Conservation (phyloP, 2,888 invertebrate species). For the Hermaeophaga mercurialis region DNA sequence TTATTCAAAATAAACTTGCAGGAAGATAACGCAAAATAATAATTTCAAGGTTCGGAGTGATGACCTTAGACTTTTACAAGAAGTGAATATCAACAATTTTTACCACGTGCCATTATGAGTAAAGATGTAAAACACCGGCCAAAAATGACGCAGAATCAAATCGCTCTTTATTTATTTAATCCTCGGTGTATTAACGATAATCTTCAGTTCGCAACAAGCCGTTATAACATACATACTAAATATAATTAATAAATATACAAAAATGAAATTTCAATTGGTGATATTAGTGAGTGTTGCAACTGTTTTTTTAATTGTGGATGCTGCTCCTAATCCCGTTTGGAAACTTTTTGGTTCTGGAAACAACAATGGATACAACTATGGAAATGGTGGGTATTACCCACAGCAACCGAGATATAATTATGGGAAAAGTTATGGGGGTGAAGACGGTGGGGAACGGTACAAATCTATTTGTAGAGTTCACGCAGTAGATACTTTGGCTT, state of each 20-base stretch:
- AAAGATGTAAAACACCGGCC: neutral
- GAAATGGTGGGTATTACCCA: neutral
- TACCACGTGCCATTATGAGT: neutral
- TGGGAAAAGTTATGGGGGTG: neutral
- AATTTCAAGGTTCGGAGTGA: neutral
- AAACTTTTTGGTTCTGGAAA: neutral
- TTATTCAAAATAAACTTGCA: neutral
- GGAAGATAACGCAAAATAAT: neutral
- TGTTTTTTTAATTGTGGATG: neutral
- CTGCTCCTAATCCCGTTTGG: neutral
- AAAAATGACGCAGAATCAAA: neutral
- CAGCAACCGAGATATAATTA: neutral
- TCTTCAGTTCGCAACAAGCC: neutral
- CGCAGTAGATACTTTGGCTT: conserved; percentile 64
- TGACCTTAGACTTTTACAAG: conserved; percentile 1
- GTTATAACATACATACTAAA: too few species aligned
- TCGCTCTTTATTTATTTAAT: neutral
- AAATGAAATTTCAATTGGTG: neutral
- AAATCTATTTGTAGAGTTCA: conserved; percentile 74
- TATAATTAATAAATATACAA: neutral
- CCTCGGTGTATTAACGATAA: neutral
- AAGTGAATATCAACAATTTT: neutral
- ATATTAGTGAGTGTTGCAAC: neutral
- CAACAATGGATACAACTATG: neutral
- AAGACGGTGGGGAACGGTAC: conserved; percentile 61